These are phyloP conservation scores for Megalonaias nervosa DNA, from an alignment of 1,140 invertebrate genomes.

Conservation along the genomic window DNA sequence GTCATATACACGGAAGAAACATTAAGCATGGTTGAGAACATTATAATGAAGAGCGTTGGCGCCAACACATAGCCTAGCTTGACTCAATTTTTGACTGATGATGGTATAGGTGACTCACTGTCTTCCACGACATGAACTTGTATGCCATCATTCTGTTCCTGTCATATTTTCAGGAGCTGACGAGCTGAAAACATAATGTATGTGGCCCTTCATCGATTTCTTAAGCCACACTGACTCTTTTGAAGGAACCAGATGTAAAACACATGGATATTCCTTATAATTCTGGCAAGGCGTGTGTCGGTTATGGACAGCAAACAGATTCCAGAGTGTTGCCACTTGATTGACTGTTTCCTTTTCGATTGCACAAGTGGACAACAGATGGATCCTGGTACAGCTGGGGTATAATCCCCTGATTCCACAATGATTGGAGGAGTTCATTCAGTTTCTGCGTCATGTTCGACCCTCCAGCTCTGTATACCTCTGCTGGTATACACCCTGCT, in stretches of 20 bases:
- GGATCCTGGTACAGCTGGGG: slow-evolving; percentile 39
- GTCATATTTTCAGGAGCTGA: slow-evolving; percentile 39
- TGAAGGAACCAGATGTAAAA: slow-evolving; percentile 22
- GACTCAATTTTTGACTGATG: slow-evolving; percentile 25
- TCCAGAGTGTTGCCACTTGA: slow-evolving; percentile 31
- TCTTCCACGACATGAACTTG: slow-evolving; percentile 38
- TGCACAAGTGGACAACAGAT: slow-evolving; percentile 32
- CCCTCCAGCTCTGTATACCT: slow-evolving; percentile 33
- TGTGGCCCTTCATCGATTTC: slow-evolving; percentile 18
- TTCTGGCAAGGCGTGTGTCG: slow-evolving; percentile 35
- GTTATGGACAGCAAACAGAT: slow-evolving; percentile 37
- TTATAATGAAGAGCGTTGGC: slow-evolving; percentile 35
- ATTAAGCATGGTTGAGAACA: too few relatives aligned
- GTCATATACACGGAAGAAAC: too few relatives aligned
- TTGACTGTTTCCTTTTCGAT: slow-evolving; percentile 28
- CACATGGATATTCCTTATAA: slow-evolving; percentile 34
- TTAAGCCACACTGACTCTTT: slow-evolving; percentile 40
- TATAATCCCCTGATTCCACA: slow-evolving; percentile 1
- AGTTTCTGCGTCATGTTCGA: background rate
- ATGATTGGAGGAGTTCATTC: background rate
- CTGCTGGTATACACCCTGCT: slow-evolving; percentile 40
- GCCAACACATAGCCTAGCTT: too few relatives aligned
- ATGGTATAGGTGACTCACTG: slow-evolving; percentile 31
- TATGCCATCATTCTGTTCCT: slow-evolving; percentile 37
- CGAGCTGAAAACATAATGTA: slow-evolving; percentile 37